Percentiles rank a stretch among this genome's conserved stretches.
phyloP scores from a whole-genome alignment of 2,888 invertebrate species.

The Chrysolina oricalcia region DNA sequence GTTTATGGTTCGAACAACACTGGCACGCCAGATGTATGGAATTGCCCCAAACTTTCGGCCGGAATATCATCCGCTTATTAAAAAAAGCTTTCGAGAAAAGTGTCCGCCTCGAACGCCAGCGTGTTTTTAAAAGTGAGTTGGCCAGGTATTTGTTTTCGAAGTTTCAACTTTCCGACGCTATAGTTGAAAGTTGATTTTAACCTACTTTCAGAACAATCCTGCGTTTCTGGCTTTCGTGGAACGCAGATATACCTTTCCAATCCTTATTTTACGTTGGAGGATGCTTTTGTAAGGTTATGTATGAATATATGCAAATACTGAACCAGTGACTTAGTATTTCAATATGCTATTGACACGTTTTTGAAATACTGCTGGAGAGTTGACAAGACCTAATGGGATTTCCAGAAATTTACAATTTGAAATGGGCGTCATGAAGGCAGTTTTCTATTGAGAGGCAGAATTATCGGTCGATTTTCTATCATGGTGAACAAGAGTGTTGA shows the following conservation, averaged over 20 bases:
- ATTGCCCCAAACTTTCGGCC: constrained; percentile 39
- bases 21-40: constrained; percentile 57
- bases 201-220: no score
- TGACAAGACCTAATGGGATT: constrained; percentile 63
- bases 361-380: constrained; percentile 49
- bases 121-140: neutral
- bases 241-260: no score
- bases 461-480: no score
- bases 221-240: no score
- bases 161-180: no score
- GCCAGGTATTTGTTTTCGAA: no score
- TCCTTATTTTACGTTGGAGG: constrained; percentile 32
- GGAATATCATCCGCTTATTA: constrained; percentile 50
- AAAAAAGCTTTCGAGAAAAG: constrained; percentile 32
- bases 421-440: constrained; percentile 61
- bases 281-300: constrained; percentile 50
- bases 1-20: constrained; percentile 61
- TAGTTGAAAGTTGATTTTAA: no score
- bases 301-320: constrained; percentile 48
- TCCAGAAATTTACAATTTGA: constrained; percentile 59
- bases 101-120: neutral
- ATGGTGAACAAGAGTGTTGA: no score
- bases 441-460: no score
- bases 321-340: constrained; percentile 40
- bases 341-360: constrained; percentile 57